Conservation (phyloP, 1,140 invertebrate genomes). For the Trichogramma pretiosum region DNA sequence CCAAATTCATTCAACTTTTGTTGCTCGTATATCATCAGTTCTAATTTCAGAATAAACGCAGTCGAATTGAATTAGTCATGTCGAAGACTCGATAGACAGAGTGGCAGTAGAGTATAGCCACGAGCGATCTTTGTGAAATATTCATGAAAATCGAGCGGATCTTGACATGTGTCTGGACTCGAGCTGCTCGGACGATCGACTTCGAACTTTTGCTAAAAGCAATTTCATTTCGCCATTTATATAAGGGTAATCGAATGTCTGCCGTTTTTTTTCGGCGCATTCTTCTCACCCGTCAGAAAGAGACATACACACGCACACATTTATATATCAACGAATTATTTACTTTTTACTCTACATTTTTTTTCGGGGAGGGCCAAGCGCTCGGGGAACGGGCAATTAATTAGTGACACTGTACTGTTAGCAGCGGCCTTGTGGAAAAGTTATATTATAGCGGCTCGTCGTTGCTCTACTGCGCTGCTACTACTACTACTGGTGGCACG, state of each 20-base stretch:
- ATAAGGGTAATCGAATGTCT: neutral
- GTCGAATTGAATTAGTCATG: too few relatives aligned
- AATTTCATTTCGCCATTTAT: neutral
- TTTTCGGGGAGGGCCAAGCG: neutral
- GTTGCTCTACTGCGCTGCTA: neutral
- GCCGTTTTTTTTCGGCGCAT: neutral
- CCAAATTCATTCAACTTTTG: too few relatives aligned
- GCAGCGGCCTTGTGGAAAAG: neutral
- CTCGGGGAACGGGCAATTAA: constrained; percentile 19
- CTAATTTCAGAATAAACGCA: too few relatives aligned
- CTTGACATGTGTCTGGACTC: neutral
- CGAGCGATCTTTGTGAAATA: neutral
- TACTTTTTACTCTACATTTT: too few relatives aligned
- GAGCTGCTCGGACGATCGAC: too few relatives aligned
- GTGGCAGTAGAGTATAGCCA: too few relatives aligned
- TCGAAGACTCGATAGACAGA: too few relatives aligned
- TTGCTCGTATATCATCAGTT: too few relatives aligned
- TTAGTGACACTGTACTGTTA: constrained; percentile 11
- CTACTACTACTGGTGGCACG: constrained; percentile 13
- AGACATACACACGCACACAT: too few relatives aligned
- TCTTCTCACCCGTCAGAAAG: neutral
- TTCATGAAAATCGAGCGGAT: neutral
- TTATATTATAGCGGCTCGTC: neutral
- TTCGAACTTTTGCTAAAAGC: too few relatives aligned
- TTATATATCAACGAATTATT: too few relatives aligned